These are phyloP conservation scores for Chaetodon auriga DNA, from an alignment of 2,113 vertebrate species.

Conservation along the genomic window DNA sequence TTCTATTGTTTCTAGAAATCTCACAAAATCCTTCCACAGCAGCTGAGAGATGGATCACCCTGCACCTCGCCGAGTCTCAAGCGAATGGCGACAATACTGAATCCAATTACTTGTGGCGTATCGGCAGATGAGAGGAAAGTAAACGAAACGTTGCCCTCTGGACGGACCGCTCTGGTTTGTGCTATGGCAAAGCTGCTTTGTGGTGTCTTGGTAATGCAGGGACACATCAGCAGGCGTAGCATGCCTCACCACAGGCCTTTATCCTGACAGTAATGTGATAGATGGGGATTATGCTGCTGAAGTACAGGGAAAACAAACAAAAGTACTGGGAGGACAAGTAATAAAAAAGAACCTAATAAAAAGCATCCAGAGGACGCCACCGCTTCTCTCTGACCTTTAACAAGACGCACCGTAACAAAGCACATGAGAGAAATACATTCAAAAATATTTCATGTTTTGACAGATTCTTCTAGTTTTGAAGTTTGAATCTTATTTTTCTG, in stretches of 20 bases:
- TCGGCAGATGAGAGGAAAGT: conserved; percentile 32
- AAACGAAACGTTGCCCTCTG: conserved; percentile 39
- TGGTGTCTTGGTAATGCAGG: neutral
- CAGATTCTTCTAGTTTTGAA: neutral
- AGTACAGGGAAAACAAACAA: conserved; percentile 23
- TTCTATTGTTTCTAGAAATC: conserved; percentile 26
- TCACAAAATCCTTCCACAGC: neutral
- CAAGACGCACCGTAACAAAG: neutral
- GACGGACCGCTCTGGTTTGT: conserved; percentile 28
- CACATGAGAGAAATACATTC: neutral
- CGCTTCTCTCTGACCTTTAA: conserved; percentile 27
- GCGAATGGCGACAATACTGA: conserved; percentile 7
- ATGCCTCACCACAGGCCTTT: conserved; percentile 12
- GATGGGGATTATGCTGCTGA: conserved; percentile 23
- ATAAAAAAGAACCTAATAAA: conserved; percentile 8
- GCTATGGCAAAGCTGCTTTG: neutral
- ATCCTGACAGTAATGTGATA: conserved; percentile 20
- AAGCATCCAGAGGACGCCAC: neutral
- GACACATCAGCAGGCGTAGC: conserved; percentile 5
- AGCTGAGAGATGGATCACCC: conserved; percentile 17
- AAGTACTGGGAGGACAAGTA: neutral
- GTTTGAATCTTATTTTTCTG: neutral
- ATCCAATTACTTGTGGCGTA: conserved; percentile 32
- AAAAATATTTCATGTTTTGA: neutral
- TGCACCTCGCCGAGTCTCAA: neutral